These are phyloP conservation scores for Notocelia uddmanniana DNA, from an alignment of 2,888 invertebrate species.

Conservation along the genomic window DNA sequence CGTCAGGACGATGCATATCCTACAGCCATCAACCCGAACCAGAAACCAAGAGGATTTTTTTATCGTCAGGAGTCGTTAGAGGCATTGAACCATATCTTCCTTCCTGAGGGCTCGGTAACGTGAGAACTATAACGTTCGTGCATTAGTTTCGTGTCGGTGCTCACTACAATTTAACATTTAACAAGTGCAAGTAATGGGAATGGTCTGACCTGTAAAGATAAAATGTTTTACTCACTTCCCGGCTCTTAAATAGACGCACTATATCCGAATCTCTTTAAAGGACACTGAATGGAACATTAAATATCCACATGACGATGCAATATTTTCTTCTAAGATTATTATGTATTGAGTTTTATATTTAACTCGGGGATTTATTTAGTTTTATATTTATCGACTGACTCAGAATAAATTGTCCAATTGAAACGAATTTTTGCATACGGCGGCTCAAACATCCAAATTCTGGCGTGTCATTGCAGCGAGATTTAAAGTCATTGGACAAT, in stretches of 20 bases:
- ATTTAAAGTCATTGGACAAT: conserved; percentile 40
- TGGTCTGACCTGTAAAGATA: conserved; percentile 11
- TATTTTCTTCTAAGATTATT: background rate
- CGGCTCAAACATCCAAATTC: conserved; percentile 13
- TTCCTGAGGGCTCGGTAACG: conserved; percentile 65
- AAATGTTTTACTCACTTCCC: conserved; percentile 11
- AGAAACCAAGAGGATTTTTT: conserved; percentile 38
- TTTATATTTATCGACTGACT: background rate
- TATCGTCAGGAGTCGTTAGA: conserved; percentile 57
- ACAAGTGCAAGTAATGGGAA: conserved; percentile 65
- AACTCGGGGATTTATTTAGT: background rate
- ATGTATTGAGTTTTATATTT: background rate
- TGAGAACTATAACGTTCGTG: conserved; percentile 76
- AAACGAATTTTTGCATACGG: conserved; percentile 7
- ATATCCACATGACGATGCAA: too few species aligned
- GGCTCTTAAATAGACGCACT: background rate
- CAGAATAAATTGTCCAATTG: conserved; percentile 26
- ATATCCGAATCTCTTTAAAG: background rate
- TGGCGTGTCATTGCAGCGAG: conserved; percentile 25
- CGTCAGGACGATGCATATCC: conserved; percentile 38
- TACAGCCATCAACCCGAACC: conserved; percentile 22
- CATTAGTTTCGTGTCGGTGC: conserved; percentile 73
- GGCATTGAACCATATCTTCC: conserved; percentile 79
- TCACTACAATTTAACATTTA: conserved; percentile 66
- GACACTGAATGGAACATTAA: too few species aligned